Evolutionary conservation across 2,797 vertebrate species (phyloP).

Genomic region (Tiaroga cobitis): DNA sequence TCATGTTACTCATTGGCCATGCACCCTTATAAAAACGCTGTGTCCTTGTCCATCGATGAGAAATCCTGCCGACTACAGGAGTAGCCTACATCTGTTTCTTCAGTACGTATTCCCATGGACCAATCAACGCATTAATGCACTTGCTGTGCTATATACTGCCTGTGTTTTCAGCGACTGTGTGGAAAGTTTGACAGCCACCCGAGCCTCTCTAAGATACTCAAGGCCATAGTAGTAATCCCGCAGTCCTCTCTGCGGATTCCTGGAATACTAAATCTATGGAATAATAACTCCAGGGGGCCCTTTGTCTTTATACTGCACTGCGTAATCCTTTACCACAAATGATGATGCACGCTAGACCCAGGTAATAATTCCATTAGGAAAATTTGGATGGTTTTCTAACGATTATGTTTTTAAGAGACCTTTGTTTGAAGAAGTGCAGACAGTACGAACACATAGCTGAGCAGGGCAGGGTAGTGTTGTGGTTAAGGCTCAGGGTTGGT

Average conservation of each 20-base stretch:
- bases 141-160: constrained; percentile 49
- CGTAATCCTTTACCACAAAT: constrained; percentile 41
- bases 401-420: constrained; percentile 29
- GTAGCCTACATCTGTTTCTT: constrained; percentile 57
- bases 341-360: constrained; percentile 28
- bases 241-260: constrained; percentile 43
- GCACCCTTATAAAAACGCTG: neutral
- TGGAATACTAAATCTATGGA: constrained; percentile 60
- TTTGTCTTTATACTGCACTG: constrained; percentile 33
- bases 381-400: constrained; percentile 34
- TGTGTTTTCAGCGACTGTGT: constrained; percentile 45
- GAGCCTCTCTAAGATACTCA: constrained; percentile 40
- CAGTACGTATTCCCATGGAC: constrained; percentile 33
- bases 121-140: constrained; percentile 35
- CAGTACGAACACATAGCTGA: neutral
- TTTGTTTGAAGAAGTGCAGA: constrained; percentile 34
- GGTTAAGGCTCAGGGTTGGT: neutral
- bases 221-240: constrained; percentile 53
- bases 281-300: constrained; percentile 48
- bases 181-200: constrained; percentile 50
- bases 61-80: constrained; percentile 30
- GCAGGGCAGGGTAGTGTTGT: neutral
- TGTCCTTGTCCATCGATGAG: constrained; percentile 46
- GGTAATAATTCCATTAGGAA: constrained; percentile 35
- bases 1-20: constrained; percentile 30